phyloP scores from a whole-genome alignment of 2,888 invertebrate genomes.

The Synergus gifuensis region DNA sequence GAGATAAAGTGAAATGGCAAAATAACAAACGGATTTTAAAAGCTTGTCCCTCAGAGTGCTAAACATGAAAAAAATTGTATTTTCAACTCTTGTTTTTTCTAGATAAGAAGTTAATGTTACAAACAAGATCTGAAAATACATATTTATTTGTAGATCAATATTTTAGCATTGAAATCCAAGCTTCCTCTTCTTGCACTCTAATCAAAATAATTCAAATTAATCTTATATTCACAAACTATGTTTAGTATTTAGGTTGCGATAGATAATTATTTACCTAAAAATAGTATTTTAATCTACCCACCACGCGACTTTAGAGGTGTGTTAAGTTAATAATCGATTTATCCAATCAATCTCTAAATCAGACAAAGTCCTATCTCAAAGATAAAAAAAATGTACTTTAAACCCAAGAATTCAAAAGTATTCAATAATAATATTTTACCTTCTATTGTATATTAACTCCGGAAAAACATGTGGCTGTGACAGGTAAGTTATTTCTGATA shows the following conservation, averaged over 20 bases:
- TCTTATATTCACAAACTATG: neutral
- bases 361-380: neutral
- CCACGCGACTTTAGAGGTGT: neutral
- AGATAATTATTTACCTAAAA: neutral
- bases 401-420: neutral
- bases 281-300: slow-evolving; percentile 7
- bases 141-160: too few species aligned
- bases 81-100: too few species aligned
- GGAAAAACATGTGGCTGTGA: too few species aligned
- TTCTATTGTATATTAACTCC: neutral
- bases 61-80: neutral
- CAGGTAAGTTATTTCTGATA: too few species aligned
- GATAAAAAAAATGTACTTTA: neutral
- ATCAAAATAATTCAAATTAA: neutral
- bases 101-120: too few species aligned
- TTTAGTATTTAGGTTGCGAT: neutral
- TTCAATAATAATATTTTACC: neutral
- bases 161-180: neutral
- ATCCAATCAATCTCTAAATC: neutral
- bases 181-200: neutral
- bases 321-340: neutral
- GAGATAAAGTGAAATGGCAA: too few species aligned
- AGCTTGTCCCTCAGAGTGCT: neutral
- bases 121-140: too few species aligned
- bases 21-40: neutral